Conservation (phyloP, 1,140 invertebrate genomes). For the Drosophila simulans region DNA sequence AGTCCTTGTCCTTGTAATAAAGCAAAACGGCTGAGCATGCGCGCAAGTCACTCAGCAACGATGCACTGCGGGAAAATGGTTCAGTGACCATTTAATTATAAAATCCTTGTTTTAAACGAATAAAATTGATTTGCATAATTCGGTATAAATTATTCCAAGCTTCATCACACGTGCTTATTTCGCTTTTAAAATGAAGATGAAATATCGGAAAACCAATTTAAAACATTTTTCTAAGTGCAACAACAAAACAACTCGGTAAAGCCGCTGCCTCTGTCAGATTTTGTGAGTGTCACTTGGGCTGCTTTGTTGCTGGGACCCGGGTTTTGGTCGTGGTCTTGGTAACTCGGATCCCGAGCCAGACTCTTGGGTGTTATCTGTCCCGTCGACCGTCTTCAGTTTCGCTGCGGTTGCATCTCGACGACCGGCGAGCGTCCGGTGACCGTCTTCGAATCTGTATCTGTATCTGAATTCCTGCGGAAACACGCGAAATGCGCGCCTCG, state of each 20-base stretch:
- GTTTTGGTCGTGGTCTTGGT: neutral
- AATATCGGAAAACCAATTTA: too few relatives aligned
- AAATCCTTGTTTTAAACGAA: too few relatives aligned
- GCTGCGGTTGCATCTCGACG: constrained; percentile 40
- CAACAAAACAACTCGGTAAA: constrained; percentile 48
- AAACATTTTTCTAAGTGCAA: neutral
- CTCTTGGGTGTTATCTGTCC: constrained; percentile 73
- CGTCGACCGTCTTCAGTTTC: constrained; percentile 79
- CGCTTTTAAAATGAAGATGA: too few relatives aligned
- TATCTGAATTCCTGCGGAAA: constrained; percentile 66
- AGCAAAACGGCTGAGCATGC: constrained; percentile 79
- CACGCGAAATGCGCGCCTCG: constrained; percentile 79
- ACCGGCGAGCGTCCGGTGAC: constrained; percentile 6
- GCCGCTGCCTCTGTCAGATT: constrained; percentile 77
- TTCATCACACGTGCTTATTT: too few relatives aligned
- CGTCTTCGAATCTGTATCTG: constrained; percentile 22
- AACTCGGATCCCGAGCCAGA: constrained; percentile 28
- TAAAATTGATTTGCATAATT: too few relatives aligned
- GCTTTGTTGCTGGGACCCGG: constrained; percentile 51
- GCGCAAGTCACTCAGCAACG: constrained; percentile 58
- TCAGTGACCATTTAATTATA: too few relatives aligned
- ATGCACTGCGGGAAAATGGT: constrained; percentile 7
- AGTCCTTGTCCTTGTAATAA: constrained; percentile 67
- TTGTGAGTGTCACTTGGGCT: constrained; percentile 80
- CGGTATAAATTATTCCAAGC: neutral